A percentile compares a stretch with the other conserved stretches of the same genome.
These are phyloP conservation scores for Epistrophe grossulariae DNA, from an alignment of 2,888 invertebrate species.

Conservation along the genomic window DNA sequence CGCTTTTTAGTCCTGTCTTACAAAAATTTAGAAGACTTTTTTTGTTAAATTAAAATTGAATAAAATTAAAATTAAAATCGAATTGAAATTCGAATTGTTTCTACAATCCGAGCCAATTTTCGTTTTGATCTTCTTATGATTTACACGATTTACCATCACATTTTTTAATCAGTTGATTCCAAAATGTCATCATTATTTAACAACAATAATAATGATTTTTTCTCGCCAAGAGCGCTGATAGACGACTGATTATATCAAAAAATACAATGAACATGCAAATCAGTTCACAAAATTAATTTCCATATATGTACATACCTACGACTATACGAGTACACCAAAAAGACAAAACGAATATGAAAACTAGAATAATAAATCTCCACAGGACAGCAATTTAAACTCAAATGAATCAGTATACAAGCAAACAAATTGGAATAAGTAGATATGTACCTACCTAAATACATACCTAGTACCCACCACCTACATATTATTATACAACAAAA, in stretches of 20 bases:
- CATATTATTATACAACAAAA: no score
- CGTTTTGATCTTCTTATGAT: no score
- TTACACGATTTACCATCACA: no score
- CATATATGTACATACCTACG: background rate
- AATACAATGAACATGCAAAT: slow-evolving; percentile 10
- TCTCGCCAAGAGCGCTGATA: background rate
- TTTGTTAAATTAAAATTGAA: no score
- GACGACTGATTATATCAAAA: background rate
- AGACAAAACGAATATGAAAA: background rate
- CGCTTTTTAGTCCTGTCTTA: no score
- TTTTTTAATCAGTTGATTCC: background rate
- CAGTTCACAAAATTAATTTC: slow-evolving; percentile 3
- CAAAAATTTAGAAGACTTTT: no score
- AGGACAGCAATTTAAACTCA: slow-evolving; percentile 32
- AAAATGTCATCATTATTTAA: background rate
- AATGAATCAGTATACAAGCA: slow-evolving; percentile 51
- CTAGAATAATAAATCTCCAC: slow-evolving; percentile 45
- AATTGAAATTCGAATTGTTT: no score
- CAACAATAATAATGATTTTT: background rate
- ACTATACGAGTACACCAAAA: background rate
- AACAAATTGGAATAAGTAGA: slow-evolving; percentile 24
- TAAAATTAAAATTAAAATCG: no score
- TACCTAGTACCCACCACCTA: background rate
- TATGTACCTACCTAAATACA: no score
- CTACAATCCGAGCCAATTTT: no score